Base-by-base conservation (phyloP, 2,113 vertebrate species). In the Pitta sordida region DNA sequence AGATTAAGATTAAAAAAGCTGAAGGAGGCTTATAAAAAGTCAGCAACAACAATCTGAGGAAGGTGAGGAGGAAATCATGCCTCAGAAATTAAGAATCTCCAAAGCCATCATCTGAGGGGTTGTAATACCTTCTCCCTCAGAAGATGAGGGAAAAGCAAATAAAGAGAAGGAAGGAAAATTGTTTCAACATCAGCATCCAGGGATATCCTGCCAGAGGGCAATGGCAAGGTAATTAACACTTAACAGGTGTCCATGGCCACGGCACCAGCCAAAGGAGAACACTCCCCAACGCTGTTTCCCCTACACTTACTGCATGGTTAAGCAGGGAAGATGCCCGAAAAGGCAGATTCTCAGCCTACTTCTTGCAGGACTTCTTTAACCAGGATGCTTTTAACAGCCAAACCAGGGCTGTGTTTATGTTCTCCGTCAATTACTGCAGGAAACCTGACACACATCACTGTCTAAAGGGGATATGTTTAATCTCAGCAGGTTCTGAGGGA, bases 401-500 rank as follows among this genome's bases (percentile, higher is more conserved):
- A 79, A 67, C 5, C 19, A 52, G 69, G 64, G 26, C 21, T 15
- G 30, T 36, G 19, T 81, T 79, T 75, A 30, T 60, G 22, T 68
- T 71, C n/a, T 75, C 62, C 83, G 67, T 46, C 78, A 90, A 76
- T 87, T 95, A 90, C 41, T 62, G 36, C 27, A 79, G 44, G 69
- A 92, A 91, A 89, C 27, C 48, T 84, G 64, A 95, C 74, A 81
- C 48, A 91, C 43, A 2, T 37, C 62, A 39, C 32, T 13, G 10
- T 89, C 69, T 87, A 56, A 84, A 92, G 56, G 27, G 39, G 58
- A 75, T 55, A 14, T 82, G 37, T 82, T 89, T 90, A 73, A 89
- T 92, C 93, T 95, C 90, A 69, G 53, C 29, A 49, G 62, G 67
- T 76, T 92, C 67, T 91, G 74, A 91, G 34, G 49, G 32, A 93